Percentiles rank a stretch among this genome's conserved stretches.
These are phyloP conservation scores for Gisinianus flammeolus DNA, from an alignment of 2,888 invertebrate species.

Conservation along the genomic window DNA sequence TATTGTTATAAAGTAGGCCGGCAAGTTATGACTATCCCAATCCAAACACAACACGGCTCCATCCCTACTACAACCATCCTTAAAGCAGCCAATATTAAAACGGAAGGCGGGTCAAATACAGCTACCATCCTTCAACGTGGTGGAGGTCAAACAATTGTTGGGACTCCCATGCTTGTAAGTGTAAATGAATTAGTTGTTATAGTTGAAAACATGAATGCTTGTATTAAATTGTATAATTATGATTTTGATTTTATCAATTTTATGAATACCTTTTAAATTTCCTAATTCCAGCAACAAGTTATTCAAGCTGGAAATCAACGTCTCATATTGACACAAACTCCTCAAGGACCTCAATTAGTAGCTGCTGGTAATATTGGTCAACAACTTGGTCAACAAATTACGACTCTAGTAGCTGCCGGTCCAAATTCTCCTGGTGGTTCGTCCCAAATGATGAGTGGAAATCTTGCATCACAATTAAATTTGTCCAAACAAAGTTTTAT, in stretches of 20 bases:
- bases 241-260: not conserved
- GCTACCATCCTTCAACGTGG: constrained; percentile 45
- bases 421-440: constrained; percentile 53
- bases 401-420: constrained; percentile 42
- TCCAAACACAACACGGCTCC: constrained; percentile 50
- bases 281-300: constrained; percentile 54
- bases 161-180: constrained; percentile 51
- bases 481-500: constrained; percentile 63
- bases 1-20: too few relatives aligned
- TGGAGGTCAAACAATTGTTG: constrained; percentile 48
- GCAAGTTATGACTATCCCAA: constrained; percentile 59
- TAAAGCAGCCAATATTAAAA: constrained; percentile 56
- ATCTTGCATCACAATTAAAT: constrained; percentile 52
- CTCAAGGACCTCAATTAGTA: constrained; percentile 54
- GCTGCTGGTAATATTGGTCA: constrained; percentile 46
- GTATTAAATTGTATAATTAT: not conserved
- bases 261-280: not conserved
- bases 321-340: constrained; percentile 55
- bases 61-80: constrained; percentile 54
- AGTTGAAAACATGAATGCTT: too few relatives aligned
- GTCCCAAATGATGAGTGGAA: constrained; percentile 24
- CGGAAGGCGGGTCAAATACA: constrained; percentile 45
- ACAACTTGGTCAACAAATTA: constrained; percentile 46
- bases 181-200: not conserved
- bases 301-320: constrained; percentile 58